phyloP scores from a whole-genome alignment of 2,888 invertebrate species.

The Parelbella ahira region DNA sequence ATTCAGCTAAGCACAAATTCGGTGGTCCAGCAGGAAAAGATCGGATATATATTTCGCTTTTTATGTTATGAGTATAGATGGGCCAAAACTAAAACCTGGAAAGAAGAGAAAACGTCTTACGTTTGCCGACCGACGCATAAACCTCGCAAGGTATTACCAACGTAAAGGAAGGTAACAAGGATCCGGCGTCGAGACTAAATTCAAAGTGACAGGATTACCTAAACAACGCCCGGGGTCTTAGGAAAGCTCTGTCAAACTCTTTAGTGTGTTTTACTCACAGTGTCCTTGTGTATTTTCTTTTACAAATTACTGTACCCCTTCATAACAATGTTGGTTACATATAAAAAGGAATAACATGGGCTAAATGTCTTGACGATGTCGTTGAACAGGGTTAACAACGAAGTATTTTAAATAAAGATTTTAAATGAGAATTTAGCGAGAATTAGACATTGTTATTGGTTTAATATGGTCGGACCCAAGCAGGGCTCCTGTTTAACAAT shows the following conservation, averaged over 20 bases:
- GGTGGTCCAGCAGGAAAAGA: constrained; percentile 11
- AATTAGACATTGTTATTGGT: too few species aligned
- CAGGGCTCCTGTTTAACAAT: too few species aligned
- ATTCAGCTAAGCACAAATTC: constrained; percentile 13
- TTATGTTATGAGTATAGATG: constrained; percentile 16
- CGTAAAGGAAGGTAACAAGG: constrained; percentile 52
- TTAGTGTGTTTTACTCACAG: neutral
- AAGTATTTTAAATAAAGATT: too few species aligned
- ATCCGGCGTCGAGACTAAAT: constrained; percentile 45
- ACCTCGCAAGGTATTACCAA: constrained; percentile 50
- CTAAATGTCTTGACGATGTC: too few species aligned
- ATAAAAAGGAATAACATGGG: neutral
- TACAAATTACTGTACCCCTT: too few species aligned
- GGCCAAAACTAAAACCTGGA: constrained; percentile 9
- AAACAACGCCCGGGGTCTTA: constrained; percentile 36
- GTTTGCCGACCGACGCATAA: constrained; percentile 39
- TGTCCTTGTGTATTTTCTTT: too few species aligned
- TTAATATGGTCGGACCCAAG: too few species aligned
- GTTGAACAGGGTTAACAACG: too few species aligned
- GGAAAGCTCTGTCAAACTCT: constrained; percentile 21
- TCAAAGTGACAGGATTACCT: constrained; percentile 61
- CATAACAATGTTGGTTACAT: too few species aligned
- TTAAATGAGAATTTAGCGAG: too few species aligned
- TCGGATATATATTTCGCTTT: constrained; percentile 17
- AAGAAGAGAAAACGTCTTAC: constrained; percentile 13